Evolutionary conservation across 2,113 vertebrate species (phyloP), one percentile per base, ranked within the genome.

Genomic region (Holacanthus passer): DNA sequence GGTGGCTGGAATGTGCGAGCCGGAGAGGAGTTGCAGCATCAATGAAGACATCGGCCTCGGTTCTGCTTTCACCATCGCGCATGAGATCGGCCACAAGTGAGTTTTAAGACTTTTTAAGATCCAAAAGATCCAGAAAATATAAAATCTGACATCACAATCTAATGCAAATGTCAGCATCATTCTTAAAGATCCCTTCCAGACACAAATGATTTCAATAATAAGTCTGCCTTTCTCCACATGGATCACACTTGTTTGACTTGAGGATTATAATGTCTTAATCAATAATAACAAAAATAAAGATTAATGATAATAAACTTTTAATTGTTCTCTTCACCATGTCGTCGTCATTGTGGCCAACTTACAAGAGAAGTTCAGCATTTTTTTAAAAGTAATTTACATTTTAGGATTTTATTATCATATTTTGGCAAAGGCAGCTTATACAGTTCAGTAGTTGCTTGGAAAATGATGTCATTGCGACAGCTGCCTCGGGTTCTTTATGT

Each of bases 1-100:
- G 41, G 98, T 99, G 91, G 98, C 98, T 95, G 98, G 98, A 95
- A 99, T 99, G 98, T 99, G 98, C 87, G 98, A 99, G 95, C 98
- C 98, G 64, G 98, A 99, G 94, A 95, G 98, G 92, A 99, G 98
- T 92, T 99, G 98, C 96, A 99, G 98, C 96, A 99, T 99, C 96
- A 99, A 99, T 93, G 98, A 99, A 97, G 98, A 99, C 94, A 99
- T 99, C 93, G 98, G 98, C 93, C 95, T 99, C 81, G 98, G 97
- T 81, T 99, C 98, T 82, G 98, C 98, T 91, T 99, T 99, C 96
- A 99, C 98, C 95, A 99, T 99, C 87, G 98, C 98, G 59, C 98
- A 99, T 80, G 98, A 99, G 94, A 99, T 99, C 87, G 98, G 98
- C 95, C 98, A 99, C 97, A 99, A 99, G 98, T 99, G 95, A 98